Evolutionary conservation across 1,140 invertebrate species (phyloP).

Genomic region (Dryas iulia): DNA sequence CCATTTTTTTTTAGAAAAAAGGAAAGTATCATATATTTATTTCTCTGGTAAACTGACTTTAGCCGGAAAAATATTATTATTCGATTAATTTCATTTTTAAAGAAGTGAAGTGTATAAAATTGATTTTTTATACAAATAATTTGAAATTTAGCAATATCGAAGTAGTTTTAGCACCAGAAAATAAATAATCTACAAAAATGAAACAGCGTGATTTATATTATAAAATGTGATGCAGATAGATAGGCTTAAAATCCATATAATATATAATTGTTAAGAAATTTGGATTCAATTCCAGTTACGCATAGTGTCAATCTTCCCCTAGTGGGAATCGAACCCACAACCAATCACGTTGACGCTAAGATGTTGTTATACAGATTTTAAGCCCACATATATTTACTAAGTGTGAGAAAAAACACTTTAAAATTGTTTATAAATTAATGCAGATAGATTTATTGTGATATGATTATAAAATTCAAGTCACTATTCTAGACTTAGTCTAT

Average conservation of each 20-base stretch:
- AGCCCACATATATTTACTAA: conserved; percentile 22
- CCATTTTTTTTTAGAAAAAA: background rate
- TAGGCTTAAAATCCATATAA: background rate
- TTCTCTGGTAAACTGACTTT: background rate
- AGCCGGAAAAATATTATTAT: too few relatives aligned
- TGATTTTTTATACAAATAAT: too few relatives aligned
- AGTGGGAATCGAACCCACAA: too few relatives aligned
- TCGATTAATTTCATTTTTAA: too few relatives aligned
- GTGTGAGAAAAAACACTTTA: conserved; percentile 27
- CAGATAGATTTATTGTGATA: conserved; percentile 65
- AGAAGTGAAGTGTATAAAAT: too few relatives aligned
- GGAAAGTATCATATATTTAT: background rate
- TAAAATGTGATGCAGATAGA: conserved; percentile 8
- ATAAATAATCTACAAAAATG: conserved; percentile 18
- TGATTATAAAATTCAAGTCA: conserved; percentile 77
- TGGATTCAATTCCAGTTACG: background rate
- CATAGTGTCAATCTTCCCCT: too few relatives aligned
- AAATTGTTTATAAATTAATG: conserved; percentile 23
- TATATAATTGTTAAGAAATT: background rate
- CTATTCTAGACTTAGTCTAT: conserved; percentile 56
- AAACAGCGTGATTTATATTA: conserved; percentile 11
- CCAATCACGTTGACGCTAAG: too few relatives aligned
- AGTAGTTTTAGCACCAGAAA: conserved; percentile 12
- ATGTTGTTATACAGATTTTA: background rate
- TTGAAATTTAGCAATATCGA: background rate